phyloP scores from a whole-genome alignment of 2,797 vertebrate genomes.

The Syngnathus acus region DNA sequence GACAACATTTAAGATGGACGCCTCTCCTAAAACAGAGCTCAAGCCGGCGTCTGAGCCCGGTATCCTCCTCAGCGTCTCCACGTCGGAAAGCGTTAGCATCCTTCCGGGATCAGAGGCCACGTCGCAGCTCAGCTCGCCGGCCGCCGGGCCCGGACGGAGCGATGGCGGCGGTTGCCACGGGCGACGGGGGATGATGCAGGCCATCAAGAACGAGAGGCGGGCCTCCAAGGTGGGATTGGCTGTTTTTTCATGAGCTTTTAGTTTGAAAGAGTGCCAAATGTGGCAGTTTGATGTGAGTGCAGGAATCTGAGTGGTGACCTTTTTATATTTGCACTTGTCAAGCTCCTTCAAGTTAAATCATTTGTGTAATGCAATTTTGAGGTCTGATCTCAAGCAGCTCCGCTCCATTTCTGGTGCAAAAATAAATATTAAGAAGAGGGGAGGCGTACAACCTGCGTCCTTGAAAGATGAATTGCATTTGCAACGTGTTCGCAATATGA shows the following conservation, averaged over 20 bases:
- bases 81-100: conserved; percentile 74
- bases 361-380: neutral
- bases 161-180: conserved; percentile 71
- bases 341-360: neutral
- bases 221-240: conserved; percentile 80
- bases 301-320: neutral
- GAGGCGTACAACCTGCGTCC: no score
- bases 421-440: no score
- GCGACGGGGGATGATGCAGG: conserved; percentile 93
- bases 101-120: conserved; percentile 76
- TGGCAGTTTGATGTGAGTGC: neutral
- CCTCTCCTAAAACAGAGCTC: conserved; percentile 26
- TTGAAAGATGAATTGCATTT: no score
- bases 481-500: no score
- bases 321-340: neutral
- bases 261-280: neutral
- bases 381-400: no score
- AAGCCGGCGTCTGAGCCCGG: conserved; percentile 46
- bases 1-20: neutral
- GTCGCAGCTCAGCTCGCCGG: conserved; percentile 81
- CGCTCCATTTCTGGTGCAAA: no score
- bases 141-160: conserved; percentile 51
- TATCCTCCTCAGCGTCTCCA: conserved; percentile 49
- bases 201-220: conserved; percentile 92
- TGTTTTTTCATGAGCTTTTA: neutral